Base-by-base conservation (phyloP, 2,888 invertebrate genomes). In the Petrophora chlorosata region DNA sequence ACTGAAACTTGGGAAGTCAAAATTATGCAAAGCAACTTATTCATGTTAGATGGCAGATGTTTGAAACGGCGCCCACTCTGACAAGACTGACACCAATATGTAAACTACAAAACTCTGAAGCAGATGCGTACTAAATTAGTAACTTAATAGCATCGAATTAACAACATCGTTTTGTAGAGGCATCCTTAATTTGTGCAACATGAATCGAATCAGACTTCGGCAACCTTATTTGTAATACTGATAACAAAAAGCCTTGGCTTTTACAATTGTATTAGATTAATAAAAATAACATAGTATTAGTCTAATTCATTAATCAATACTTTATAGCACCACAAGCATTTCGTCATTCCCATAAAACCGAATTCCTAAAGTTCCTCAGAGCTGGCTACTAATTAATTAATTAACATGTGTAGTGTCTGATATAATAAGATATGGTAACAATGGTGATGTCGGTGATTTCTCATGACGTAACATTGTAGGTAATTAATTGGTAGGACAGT, bases 381-480 rank as follows among this genome's bases (percentile, higher is more conserved):
- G 36, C 22, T 12, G 39, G 42, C 38, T 36, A 9, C 42, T 59
- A 50, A 52, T 64, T 65, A 70, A 73, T 69, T 64, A 69, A 65
- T 68, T 54, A 59, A 46, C 53, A 45, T 56, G 48, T 54, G 53
- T 30, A 53, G 58, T 54, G 59, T 36, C 55, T 64, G 65, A 70
- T 63, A 68, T 47, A 67, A 66, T 61, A 65, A 46, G 65, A 65
- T 50, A 49, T 29, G 32, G 38, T 29, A 43, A 50, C 49, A 50
- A 50, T 50, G 49, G 49, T 25, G 63, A 73, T 71, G 76, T 66
- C 72, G 67, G 73, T 77, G 83, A 83, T 85, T 83, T 77, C 79
- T 81, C 82, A 80, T 81, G 74, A 74, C 65, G 66, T 65, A 66
- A 73, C 70, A 63, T 63, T 53, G 68, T 63, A 51, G 60, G 66